A percentile compares a stretch with the other conserved stretches of the same genome.
phyloP scores from a whole-genome alignment of 2,888 invertebrate genomes.

The Prostheceraeus crozeri region DNA sequence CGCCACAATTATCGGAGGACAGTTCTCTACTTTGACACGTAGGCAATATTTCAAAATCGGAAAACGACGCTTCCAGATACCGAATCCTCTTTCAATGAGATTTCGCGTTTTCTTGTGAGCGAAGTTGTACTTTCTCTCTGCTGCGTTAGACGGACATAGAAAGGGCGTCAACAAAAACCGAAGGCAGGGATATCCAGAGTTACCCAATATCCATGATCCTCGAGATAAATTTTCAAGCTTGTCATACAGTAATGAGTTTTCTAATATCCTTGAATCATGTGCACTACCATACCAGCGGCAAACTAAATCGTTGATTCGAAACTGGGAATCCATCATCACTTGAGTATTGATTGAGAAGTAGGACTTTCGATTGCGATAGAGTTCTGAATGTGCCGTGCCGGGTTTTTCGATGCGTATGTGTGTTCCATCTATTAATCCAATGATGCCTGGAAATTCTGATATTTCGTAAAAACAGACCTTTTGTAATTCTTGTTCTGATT shows the following conservation, averaged over 20 bases:
- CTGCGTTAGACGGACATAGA: conserved; percentile 41
- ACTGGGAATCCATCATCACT: too few relatives aligned
- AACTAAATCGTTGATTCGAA: background rate
- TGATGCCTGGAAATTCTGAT: conserved; percentile 5
- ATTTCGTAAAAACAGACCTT: background rate
- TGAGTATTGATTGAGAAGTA: conserved; percentile 5
- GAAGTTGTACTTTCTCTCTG: conserved; percentile 46
- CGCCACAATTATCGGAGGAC: conserved; percentile 6
- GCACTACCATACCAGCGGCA: conserved; percentile 16
- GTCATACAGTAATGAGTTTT: conserved; percentile 8
- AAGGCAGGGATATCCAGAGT: conserved; percentile 46
- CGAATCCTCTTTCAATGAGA: conserved; percentile 47
- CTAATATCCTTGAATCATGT: conserved; percentile 5
- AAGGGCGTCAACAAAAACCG: conserved; percentile 47
- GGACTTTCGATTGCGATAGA: conserved; percentile 1
- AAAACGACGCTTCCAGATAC: conserved; percentile 45
- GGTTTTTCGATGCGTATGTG: conserved; percentile 12
- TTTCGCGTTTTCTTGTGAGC: conserved; percentile 48
- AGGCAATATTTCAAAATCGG: conserved; percentile 37
- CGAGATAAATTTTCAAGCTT: too few relatives aligned
- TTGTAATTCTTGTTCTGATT: background rate
- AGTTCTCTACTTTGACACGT: conserved; percentile 16
- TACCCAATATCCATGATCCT: conserved; percentile 51
- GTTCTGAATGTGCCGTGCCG: background rate
- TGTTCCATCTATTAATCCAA: conserved; percentile 13